Evolutionary conservation across 2,888 invertebrate genomes (phyloP).

Genomic region (Parnassius apollo): DNA sequence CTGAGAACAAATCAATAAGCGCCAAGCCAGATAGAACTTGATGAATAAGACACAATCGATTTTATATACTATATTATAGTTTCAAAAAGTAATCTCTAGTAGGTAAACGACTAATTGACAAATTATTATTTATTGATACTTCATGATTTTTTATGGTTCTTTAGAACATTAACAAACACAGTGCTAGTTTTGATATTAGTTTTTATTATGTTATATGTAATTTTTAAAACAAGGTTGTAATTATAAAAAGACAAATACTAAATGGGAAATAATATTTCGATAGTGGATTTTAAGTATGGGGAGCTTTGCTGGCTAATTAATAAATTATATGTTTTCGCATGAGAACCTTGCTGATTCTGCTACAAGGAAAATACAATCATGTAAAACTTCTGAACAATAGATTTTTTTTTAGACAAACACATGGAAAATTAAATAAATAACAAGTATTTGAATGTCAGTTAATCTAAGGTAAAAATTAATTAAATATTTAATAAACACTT

Average conservation of each 20-base stretch:
- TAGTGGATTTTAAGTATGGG: not conserved
- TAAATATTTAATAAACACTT: not conserved
- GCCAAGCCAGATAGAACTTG: slow-evolving; percentile 58
- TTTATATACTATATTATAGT: not conserved
- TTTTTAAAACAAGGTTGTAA: no score
- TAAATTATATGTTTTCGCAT: slow-evolving; percentile 14
- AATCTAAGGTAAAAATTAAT: not conserved
- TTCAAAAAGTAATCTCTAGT: not conserved
- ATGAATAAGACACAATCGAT: not conserved
- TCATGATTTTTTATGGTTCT: not conserved
- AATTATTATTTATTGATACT: not conserved
- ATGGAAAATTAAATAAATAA: slow-evolving; percentile 1
- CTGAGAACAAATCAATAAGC: slow-evolving; percentile 73
- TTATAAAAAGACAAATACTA: no score
- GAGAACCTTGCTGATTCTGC: slow-evolving; percentile 6
- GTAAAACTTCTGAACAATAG: not conserved
- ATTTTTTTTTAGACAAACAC: slow-evolving; percentile 1
- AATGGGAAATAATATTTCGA: no score
- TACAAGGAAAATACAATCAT: not conserved
- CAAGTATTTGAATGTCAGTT: not conserved
- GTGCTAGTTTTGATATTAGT: not conserved
- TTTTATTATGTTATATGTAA: not conserved
- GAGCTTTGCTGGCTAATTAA: slow-evolving; percentile 14
- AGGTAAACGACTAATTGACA: not conserved
- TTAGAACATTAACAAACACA: no score